Evolutionary conservation across 2,113 vertebrate species (phyloP), one percentile per base, ranked within the genome.

Genomic region (Semicossyphus pulcher): DNA sequence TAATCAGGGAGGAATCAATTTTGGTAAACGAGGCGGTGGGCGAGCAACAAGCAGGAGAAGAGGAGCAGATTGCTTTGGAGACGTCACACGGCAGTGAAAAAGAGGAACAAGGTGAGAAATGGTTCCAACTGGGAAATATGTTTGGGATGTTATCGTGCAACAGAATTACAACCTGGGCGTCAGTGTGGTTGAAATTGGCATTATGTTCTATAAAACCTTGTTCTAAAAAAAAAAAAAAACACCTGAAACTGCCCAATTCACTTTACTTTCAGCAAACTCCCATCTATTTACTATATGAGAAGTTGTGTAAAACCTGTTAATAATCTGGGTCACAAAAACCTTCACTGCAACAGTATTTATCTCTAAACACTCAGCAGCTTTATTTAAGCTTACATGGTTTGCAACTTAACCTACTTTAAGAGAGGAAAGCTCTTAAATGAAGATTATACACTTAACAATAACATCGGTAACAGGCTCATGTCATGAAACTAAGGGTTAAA

Each of bases 71-170:
- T 25, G 15, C 52, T 23, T 20, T n/a, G 29, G 78, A 81, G 64
- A 78, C 63, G 14, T 54, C 78, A 44, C 51, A 64, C 16, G 41
- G 51, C 45, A 72, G 20, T 42, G 31, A 81, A 57, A 62, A 56
- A 26, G 65, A 80, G 32, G 70, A 83, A 58, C 70, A 76, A 86
- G 91, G 92, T 92, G 83, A 91, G 88, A 80, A 52, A 12, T 72
- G 18, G 45, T 16, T 37, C 15, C 2, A 39, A 11, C 1, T 7
- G 14, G 25, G 9, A 53, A 20, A 52, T 36, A 37, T 8, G 8
- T 31, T 8, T 5, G 4, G 31, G 31, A 31, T 31, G 8, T 31
- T 10, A n/a, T 59, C 3, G 2, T 41, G 39, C 15, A 45, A 16
- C 32, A 16, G 4, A 44, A 60, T 9, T 23, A 26, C 3, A 66